phyloP scores from a whole-genome alignment of 2,113 vertebrate species.

The Rhabdomys dilectus region DNA sequence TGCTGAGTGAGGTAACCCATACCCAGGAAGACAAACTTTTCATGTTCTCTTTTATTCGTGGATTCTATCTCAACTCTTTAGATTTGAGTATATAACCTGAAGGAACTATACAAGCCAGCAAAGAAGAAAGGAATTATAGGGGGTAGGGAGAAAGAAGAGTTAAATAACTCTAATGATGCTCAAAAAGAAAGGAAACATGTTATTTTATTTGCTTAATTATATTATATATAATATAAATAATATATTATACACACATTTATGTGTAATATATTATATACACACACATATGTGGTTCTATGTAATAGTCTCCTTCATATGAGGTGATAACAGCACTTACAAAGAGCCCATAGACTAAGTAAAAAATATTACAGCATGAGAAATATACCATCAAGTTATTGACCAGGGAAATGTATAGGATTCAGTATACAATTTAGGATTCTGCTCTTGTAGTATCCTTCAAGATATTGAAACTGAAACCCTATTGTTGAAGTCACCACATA shows the following conservation, averaged over 20 bases:
- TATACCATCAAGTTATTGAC: neutral
- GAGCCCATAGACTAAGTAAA: neutral
- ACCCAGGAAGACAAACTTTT: neutral
- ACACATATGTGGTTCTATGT: neutral
- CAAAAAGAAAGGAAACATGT: neutral
- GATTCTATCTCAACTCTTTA: neutral
- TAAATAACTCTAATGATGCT: neutral
- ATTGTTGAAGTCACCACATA: neutral
- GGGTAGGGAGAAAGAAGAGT: neutral
- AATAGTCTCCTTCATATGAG: neutral
- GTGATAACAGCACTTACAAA: neutral
- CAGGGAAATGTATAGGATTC: neutral
- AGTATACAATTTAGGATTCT: neutral
- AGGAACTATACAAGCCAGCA: neutral
- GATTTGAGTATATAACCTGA: neutral
- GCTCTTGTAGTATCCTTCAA: neutral
- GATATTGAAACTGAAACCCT: neutral
- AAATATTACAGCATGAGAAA: neutral
- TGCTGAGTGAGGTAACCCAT: neutral
- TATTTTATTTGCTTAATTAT: neutral
- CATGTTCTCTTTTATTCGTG: neutral
- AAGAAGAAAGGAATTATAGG: neutral
- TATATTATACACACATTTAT: neutral
- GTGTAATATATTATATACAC: neutral
- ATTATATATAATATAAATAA: too few relatives aligned